Evolutionary conservation across 1,140 invertebrate genomes (phyloP), one percentile per base, ranked within the genome.

Genomic region (Dendroctonus valens): DNA sequence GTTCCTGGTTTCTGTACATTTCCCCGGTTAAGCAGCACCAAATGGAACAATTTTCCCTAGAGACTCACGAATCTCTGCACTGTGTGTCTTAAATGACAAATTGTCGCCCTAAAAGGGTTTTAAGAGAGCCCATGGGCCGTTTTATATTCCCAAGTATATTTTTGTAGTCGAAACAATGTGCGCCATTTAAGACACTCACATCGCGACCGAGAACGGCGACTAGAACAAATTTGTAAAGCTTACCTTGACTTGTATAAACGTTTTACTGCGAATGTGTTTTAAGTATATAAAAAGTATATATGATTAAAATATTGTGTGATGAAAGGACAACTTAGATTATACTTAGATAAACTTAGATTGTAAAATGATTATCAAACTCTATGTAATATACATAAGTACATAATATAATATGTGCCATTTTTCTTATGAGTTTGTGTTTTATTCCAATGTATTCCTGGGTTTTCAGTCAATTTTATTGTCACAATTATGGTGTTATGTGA

Each of bases 401-500:
- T 78, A 78, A 78, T 78, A 78, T 78, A 78, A 72, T 78, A 78
- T 78, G 77, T 78, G 77, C 77, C 77, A 78, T 78, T 78, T 78
- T 78, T 78, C 74, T 71, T 74, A 73, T 41, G 7, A n/a, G 5
- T 9, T 49, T 6, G 14, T 59, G 58, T 59, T 59, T 59, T 48
- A n/a, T n/a, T n/a, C n/a, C n/a, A n/a, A n/a, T n/a, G n/a, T n/a
- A n/a, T n/a, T n/a, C n/a, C n/a, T n/a, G n/a, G n/a, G n/a, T n/a
- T n/a, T n/a, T n/a, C n/a, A n/a, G n/a, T n/a, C n/a, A n/a, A n/a
- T n/a, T n/a, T n/a, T n/a, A n/a, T n/a, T n/a, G n/a, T n/a, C n/a
- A n/a, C n/a, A n/a, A n/a, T n/a, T n/a, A n/a, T n/a, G n/a, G n/a
- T n/a, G n/a, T n/a, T n/a, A n/a, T n/a, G n/a, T n/a, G n/a, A n/a